Evolutionary conservation across 1,140 invertebrate genomes (phyloP).

Genomic region (Calliopsis andreniformis): DNA sequence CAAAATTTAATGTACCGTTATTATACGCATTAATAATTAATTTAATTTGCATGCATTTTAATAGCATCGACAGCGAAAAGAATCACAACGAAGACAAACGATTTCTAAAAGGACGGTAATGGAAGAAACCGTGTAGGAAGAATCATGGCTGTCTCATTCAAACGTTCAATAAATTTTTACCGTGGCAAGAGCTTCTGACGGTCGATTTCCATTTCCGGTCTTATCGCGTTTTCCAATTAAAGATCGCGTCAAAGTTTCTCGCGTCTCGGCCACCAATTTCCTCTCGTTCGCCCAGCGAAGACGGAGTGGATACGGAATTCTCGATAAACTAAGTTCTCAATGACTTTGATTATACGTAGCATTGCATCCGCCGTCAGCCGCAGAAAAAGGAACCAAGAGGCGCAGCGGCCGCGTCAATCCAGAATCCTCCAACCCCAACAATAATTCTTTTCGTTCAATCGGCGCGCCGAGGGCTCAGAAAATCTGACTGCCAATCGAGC

Average conservation of each 20-base stretch:
- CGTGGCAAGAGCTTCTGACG: background rate
- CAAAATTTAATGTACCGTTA: background rate
- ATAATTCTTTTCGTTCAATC: background rate
- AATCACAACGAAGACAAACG: background rate
- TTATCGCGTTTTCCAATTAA: constrained; percentile 59
- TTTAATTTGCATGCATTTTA: background rate
- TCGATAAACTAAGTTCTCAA: constrained; percentile 69
- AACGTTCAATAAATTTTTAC: background rate
- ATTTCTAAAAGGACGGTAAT: too few relatives aligned
- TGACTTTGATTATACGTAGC: constrained; percentile 66
- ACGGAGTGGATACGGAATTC: constrained; percentile 55
- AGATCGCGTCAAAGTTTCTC: constrained; percentile 58
- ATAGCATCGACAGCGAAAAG: too few relatives aligned
- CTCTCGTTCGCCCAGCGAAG: constrained; percentile 35
- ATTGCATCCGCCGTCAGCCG: constrained; percentile 26
- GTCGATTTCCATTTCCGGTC: constrained; percentile 54
- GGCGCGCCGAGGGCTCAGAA: background rate
- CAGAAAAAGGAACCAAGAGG: background rate
- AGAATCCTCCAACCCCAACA: background rate
- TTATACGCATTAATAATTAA: background rate
- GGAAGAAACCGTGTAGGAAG: too few relatives aligned
- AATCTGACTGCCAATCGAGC: background rate
- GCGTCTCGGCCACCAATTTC: constrained; percentile 56
- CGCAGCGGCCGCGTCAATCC: background rate
- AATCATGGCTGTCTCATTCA: background rate